These are phyloP conservation scores for Kryptolebias ocellatus DNA, from an alignment of 2,797 vertebrate genomes.

Conservation along the genomic window DNA sequence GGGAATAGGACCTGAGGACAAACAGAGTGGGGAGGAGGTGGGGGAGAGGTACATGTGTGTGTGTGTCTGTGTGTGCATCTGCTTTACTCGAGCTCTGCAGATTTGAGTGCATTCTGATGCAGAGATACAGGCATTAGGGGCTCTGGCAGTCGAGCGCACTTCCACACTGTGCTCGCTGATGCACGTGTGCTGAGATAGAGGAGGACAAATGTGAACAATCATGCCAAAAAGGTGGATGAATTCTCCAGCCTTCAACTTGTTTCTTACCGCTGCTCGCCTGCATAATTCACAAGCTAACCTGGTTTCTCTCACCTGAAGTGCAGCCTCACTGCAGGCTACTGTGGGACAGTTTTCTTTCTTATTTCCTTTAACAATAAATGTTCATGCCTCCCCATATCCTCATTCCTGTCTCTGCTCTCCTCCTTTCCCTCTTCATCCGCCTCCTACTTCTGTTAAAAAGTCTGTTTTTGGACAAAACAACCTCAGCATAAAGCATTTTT, in stretches of 20 bases:
- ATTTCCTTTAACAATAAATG: conserved; percentile 79
- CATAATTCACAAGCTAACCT: conserved; percentile 69
- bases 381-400: conserved; percentile 66
- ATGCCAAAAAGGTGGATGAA: conserved; percentile 26
- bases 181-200: neutral
- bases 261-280: conserved; percentile 40
- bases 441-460: conserved; percentile 36
- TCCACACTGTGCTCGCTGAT: neutral
- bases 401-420: conserved; percentile 45
- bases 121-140: conserved; percentile 30
- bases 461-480: conserved; percentile 9
- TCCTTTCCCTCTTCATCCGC: conserved; percentile 29
- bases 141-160: conserved; percentile 23
- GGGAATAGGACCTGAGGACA: conserved; percentile 83
- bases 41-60: conserved; percentile 42
- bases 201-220: conserved; percentile 24
- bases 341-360: conserved; percentile 66
- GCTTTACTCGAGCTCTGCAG: conserved; percentile 45
- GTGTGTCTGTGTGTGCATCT: conserved; percentile 43
- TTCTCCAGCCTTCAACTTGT: conserved; percentile 39
- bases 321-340: conserved; percentile 52
- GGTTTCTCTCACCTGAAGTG: conserved; percentile 63
- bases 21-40: conserved; percentile 67
- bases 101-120: conserved; percentile 67
- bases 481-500: conserved; percentile 6